A percentile compares a stretch with the other conserved stretches of the same genome.
Conservation (phyloP, 2,888 invertebrate genomes). For the Mythimna pallens region DNA sequence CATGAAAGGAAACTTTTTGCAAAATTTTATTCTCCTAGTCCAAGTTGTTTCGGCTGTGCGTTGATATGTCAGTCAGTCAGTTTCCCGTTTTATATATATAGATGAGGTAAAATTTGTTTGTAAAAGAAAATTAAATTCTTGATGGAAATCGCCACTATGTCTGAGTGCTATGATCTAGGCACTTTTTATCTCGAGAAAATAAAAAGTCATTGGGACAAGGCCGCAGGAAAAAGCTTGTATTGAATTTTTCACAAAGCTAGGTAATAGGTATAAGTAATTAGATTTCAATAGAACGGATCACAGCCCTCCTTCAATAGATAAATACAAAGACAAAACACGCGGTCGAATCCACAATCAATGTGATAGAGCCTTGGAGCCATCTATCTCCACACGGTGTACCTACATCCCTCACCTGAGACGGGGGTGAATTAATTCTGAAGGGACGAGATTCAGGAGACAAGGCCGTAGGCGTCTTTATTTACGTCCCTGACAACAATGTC, state of each 20-base stretch:
- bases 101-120: too few species aligned
- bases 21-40: too few species aligned
- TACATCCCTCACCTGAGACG: slow-evolving; percentile 28
- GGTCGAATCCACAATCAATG: slow-evolving; percentile 23
- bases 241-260: not conserved
- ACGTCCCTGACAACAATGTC: slow-evolving; percentile 8
- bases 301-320: slow-evolving; percentile 5
- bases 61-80: too few species aligned
- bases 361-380: slow-evolving; percentile 32
- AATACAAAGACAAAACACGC: slow-evolving; percentile 17
- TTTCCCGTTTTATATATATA: too few species aligned
- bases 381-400: slow-evolving; percentile 39
- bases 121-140: too few species aligned
- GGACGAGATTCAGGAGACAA: slow-evolving; percentile 6
- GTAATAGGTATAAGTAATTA: not conserved
- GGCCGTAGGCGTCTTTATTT: slow-evolving; percentile 38
- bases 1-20: too few species aligned
- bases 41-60: too few species aligned
- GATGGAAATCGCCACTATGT: too few species aligned
- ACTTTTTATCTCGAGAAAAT: too few species aligned
- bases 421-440: slow-evolving; percentile 49
- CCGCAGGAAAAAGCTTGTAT: too few species aligned
- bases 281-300: not conserved
- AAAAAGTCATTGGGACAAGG: too few species aligned
- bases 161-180: too few species aligned